phyloP scores from a whole-genome alignment of 2,888 invertebrate genomes.

The Hirtodrosophila confusa region DNA sequence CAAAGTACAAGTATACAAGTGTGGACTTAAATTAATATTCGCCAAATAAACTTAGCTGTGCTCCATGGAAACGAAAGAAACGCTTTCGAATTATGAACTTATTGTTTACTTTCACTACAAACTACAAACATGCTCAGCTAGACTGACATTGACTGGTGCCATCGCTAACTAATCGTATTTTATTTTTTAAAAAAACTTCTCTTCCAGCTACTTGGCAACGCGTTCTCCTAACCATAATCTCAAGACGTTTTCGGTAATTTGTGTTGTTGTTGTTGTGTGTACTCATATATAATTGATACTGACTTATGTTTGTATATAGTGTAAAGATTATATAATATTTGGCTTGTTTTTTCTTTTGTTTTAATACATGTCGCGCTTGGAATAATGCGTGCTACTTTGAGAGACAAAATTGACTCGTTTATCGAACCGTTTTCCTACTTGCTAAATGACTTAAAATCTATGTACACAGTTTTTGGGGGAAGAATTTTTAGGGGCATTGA shows the following conservation, averaged over 20 bases:
- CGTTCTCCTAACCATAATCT: conserved; percentile 60
- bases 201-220: conserved; percentile 66
- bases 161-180: conserved; percentile 25
- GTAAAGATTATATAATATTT: conserved; percentile 65
- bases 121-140: conserved; percentile 61
- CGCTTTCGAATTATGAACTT: conserved; percentile 34
- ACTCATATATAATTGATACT: conserved; percentile 59
- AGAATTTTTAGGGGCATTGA: conserved; percentile 56
- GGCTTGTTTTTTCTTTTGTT: conserved; percentile 51
- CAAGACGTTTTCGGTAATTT: conserved; percentile 56
- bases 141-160: conserved; percentile 59
- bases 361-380: conserved; percentile 65
- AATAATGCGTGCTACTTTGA: conserved; percentile 62
- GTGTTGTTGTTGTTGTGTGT: conserved; percentile 15
- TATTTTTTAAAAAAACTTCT: conserved; percentile 26
- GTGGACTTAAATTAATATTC: conserved; percentile 69
- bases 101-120: conserved; percentile 33
- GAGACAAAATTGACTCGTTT: conserved; percentile 73
- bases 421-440: conserved; percentile 48
- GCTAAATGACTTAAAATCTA: conserved; percentile 55
- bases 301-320: conserved; percentile 52
- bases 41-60: conserved; percentile 59
- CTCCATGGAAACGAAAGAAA: conserved; percentile 34
- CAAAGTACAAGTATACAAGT: conserved; percentile 20
- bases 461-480: conserved; percentile 65